Evolutionary conservation across 2,888 invertebrate genomes (phyloP).

Genomic region (Ophioninae sp.): DNA sequence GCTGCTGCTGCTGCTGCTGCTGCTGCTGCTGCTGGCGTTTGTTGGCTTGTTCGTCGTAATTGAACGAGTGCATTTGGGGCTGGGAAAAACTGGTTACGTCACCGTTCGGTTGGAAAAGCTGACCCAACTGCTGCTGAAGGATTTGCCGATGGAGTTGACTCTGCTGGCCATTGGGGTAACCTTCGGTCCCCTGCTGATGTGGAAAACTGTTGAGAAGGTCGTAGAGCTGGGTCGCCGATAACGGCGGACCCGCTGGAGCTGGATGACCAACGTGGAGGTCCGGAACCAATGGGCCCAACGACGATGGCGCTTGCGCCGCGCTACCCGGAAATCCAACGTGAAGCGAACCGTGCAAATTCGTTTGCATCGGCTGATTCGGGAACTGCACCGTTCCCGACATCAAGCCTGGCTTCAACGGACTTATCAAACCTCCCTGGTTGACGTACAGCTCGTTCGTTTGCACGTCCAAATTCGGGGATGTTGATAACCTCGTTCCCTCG

Average conservation of each 20-base stretch:
- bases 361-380: constrained; percentile 73
- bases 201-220: constrained; percentile 76
- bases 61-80: constrained; percentile 78
- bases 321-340: constrained; percentile 73
- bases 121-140: constrained; percentile 77
- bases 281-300: constrained; percentile 69
- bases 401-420: constrained; percentile 53
- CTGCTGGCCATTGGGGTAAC: constrained; percentile 72
- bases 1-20: constrained; percentile 59
- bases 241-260: constrained; percentile 71
- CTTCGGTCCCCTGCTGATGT: constrained; percentile 72
- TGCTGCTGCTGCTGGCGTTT: constrained; percentile 70
- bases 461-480: constrained; percentile 67
- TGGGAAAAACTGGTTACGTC: constrained; percentile 73
- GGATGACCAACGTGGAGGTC: constrained; percentile 76
- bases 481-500: constrained; percentile 69
- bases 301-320: constrained; percentile 65
- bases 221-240: constrained; percentile 75
- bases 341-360: constrained; percentile 76
- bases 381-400: constrained; percentile 67
- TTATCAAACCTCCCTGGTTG: constrained; percentile 65
- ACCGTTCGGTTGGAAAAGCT: constrained; percentile 71
- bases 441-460: constrained; percentile 73
- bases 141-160: constrained; percentile 75
- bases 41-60: constrained; percentile 77